These are phyloP conservation scores for Serranus cabrilla DNA, from an alignment of 2,797 vertebrate genomes.

Conservation along the genomic window DNA sequence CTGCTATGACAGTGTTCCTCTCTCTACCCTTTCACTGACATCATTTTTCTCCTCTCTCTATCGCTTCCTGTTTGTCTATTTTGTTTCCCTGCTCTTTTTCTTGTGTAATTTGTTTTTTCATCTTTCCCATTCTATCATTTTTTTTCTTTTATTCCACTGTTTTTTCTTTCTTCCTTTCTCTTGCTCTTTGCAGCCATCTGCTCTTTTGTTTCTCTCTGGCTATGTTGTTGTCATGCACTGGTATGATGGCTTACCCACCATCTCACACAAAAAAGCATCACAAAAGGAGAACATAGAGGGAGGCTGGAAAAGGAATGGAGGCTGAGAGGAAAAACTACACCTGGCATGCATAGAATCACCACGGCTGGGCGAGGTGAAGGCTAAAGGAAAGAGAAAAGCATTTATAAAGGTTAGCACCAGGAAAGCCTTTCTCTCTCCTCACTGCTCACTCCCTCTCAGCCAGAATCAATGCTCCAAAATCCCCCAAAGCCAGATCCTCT, in stretches of 20 bases:
- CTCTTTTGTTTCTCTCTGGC: slow-evolving; percentile 70
- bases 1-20: slow-evolving; percentile 54
- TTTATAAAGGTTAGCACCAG: slow-evolving; percentile 65
- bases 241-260: slow-evolving; percentile 54
- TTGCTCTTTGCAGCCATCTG: slow-evolving; percentile 67
- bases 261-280: slow-evolving; percentile 52
- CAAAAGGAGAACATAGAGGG: slow-evolving; percentile 39
- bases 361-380: slow-evolving; percentile 19
- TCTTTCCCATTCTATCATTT: slow-evolving; percentile 67
- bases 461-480: slow-evolving; percentile 87
- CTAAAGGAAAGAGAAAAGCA: slow-evolving; percentile 69
- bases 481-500: slow-evolving; percentile 85
- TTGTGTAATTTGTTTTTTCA: slow-evolving; percentile 53
- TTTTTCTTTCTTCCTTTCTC: slow-evolving; percentile 68
- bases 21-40: slow-evolving; percentile 57
- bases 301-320: slow-evolving; percentile 30
- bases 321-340: slow-evolving; percentile 36
- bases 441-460: slow-evolving; percentile 61
- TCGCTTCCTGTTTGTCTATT: slow-evolving; percentile 52
- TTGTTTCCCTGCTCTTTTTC: slow-evolving; percentile 28
- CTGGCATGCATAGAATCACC: slow-evolving; percentile 37
- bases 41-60: slow-evolving; percentile 54
- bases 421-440: slow-evolving; percentile 75
- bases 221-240: slow-evolving; percentile 48
- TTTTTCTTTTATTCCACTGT: slow-evolving; percentile 50